Evolutionary conservation across 2,113 vertebrate genomes (phyloP).

Genomic region (Odontophorus gujanensis): DNA sequence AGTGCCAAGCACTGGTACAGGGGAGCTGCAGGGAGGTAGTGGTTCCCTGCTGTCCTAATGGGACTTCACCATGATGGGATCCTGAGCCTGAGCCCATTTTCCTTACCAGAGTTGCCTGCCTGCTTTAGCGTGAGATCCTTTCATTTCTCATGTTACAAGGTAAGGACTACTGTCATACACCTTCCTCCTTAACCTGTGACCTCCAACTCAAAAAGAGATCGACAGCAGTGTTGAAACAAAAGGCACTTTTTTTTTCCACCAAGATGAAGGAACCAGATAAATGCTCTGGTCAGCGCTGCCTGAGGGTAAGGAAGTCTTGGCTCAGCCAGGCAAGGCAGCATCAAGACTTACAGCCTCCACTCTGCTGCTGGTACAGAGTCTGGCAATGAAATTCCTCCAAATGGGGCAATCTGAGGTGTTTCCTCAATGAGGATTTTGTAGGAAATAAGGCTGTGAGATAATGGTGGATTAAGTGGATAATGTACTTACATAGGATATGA

Average conservation of each 20-base stretch:
- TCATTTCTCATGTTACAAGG: background rate
- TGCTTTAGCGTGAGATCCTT: background rate
- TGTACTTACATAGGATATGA: background rate
- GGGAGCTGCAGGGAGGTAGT: accelerated
- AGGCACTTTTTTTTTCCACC: background rate
- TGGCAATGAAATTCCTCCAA: background rate
- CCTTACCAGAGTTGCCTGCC: accelerated
- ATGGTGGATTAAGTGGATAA: background rate
- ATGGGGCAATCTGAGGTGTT: background rate
- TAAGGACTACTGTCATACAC: background rate
- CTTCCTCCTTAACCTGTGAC: background rate
- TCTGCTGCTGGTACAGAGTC: background rate
- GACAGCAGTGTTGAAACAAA: background rate
- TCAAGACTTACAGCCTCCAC: background rate
- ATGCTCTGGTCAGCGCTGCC: background rate
- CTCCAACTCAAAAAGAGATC: background rate
- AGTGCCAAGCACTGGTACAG: background rate
- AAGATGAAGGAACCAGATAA: background rate
- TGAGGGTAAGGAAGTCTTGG: background rate
- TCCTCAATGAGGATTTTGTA: background rate
- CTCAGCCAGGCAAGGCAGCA: background rate
- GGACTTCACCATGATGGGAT: accelerated
- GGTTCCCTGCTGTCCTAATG: no score
- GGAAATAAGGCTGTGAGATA: background rate
- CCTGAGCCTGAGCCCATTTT: background rate